Evolutionary conservation across 2,888 invertebrate genomes (phyloP).

Genomic region (Conus canariensis): DNA sequence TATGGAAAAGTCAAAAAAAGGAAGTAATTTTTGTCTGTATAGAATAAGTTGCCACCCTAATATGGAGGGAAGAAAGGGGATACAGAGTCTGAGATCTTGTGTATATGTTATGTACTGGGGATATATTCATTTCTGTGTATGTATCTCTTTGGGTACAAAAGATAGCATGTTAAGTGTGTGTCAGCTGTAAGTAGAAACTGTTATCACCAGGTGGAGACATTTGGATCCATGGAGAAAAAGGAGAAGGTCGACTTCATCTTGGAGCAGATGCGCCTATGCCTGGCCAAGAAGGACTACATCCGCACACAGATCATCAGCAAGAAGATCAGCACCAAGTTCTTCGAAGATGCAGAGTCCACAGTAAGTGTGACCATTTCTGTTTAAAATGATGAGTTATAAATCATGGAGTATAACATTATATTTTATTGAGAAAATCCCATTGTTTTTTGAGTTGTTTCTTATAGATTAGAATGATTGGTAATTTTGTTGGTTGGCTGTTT

Average conservation of each 20-base stretch:
- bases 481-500: no score
- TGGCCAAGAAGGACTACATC: slow-evolving; percentile 96
- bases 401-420: not conserved
- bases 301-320: slow-evolving; percentile 99
- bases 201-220: slow-evolving; percentile 88
- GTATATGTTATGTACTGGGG: not conserved
- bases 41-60: no score
- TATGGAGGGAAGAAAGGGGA: no score
- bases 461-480: no score
- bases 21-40: no score
- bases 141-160: no score
- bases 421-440: not conserved
- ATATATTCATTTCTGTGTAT: not conserved
- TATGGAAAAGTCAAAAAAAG: no score
- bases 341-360: slow-evolving; percentile 89
- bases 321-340: slow-evolving; percentile 98
- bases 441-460: no score
- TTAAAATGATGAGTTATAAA: not conserved
- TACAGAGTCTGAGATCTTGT: no score
- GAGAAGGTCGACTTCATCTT: slow-evolving; percentile 97
- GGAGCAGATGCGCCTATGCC: slow-evolving; percentile 98
- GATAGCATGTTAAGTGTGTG: no score
- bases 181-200: not conserved
- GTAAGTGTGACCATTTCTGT: slow-evolving; percentile 71
- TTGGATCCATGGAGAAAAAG: slow-evolving; percentile 98